These are phyloP conservation scores for Tragopan temminckii DNA, from an alignment of 2,797 vertebrate species.

Conservation along the genomic window DNA sequence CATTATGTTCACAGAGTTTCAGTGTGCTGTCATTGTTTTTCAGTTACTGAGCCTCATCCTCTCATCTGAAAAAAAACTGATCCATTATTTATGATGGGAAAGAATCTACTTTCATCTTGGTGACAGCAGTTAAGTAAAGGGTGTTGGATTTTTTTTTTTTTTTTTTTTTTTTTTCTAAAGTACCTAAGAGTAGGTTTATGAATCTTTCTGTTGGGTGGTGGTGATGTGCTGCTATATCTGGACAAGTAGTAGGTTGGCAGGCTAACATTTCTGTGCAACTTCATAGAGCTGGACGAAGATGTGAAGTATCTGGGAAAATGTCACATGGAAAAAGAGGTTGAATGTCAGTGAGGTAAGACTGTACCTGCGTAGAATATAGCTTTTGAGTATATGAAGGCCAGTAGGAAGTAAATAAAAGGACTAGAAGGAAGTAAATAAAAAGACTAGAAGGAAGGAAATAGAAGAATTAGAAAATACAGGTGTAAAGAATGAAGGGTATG, in stretches of 20 bases:
- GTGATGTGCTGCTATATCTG: not conserved
- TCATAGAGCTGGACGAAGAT: not conserved
- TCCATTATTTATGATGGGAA: not conserved
- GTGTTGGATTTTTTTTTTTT: not conserved
- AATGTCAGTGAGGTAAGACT: not conserved
- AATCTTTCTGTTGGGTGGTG: not conserved
- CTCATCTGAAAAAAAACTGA: not conserved
- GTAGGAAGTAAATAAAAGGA: not conserved
- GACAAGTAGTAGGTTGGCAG: not conserved
- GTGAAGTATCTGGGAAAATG: not conserved
- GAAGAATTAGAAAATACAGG: not conserved
- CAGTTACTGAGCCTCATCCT: not conserved
- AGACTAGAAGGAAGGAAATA: not conserved
- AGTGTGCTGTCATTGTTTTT: not conserved
- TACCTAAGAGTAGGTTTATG: fast-evolving
- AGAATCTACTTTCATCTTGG: not conserved
- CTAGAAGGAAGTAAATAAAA: too few species aligned
- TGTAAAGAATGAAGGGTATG: not conserved
- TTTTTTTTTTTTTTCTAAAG: not conserved
- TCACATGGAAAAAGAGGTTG: not conserved
- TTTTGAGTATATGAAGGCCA: not conserved
- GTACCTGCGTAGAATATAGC: not conserved
- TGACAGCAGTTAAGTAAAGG: not conserved
- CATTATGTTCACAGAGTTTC: not conserved
- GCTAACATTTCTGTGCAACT: not conserved